Percentiles rank a stretch among this genome's conserved stretches.
These are phyloP conservation scores for Bombycilla garrulus DNA, from an alignment of 2,113 vertebrate genomes.

Conservation along the genomic window DNA sequence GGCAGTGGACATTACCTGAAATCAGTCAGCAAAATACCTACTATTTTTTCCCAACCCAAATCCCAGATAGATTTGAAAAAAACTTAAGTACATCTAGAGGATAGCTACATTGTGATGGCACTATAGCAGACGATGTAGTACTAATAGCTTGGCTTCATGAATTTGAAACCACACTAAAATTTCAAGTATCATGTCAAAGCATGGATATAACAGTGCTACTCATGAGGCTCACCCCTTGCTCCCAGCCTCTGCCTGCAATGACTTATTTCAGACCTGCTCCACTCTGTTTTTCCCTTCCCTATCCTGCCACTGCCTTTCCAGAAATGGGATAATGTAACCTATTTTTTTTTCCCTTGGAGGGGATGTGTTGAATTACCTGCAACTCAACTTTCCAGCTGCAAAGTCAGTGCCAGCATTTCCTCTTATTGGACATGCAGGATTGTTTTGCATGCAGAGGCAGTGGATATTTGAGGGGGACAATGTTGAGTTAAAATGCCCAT, in stretches of 20 bases:
- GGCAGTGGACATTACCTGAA: accelerated
- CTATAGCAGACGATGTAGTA: accelerated
- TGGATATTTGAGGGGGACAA: background rate
- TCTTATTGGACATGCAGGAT: background rate
- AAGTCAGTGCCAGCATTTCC: background rate
- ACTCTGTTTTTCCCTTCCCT: background rate
- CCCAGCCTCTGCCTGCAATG: background rate
- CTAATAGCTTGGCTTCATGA: background rate
- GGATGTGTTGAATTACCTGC: background rate
- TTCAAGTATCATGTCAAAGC: background rate
- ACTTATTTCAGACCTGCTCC: background rate
- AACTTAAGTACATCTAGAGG: background rate
- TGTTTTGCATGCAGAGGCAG: accelerated
- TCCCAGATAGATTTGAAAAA: background rate
- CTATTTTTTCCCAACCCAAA: background rate
- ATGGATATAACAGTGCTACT: background rate
- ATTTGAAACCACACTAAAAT: background rate
- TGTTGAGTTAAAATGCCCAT: background rate
- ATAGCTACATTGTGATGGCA: background rate
- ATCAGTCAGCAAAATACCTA: accelerated
- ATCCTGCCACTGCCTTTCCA: background rate
- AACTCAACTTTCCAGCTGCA: background rate
- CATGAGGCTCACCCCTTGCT: too few species aligned
- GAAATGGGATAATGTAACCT: background rate
- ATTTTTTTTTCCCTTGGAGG: accelerated